phyloP scores from a whole-genome alignment of 2,113 vertebrate genomes.

The Telmatochromis sp. region DNA sequence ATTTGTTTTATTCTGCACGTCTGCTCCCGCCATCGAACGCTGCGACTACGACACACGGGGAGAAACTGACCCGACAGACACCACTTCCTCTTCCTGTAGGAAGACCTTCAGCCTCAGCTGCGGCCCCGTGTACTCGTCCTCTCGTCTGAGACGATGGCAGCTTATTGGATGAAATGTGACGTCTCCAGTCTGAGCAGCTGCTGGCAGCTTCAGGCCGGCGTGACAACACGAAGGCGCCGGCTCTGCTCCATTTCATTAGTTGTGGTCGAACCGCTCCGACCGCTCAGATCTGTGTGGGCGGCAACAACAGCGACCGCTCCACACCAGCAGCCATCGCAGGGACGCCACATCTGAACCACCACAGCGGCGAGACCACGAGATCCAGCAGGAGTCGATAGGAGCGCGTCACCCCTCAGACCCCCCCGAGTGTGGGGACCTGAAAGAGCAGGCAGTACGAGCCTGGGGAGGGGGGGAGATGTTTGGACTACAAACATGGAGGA shows the following conservation, averaged over 20 bases:
- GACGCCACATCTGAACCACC: neutral
- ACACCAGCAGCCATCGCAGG: neutral
- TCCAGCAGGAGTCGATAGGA: neutral
- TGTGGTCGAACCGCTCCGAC: neutral
- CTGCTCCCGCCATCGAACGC: neutral
- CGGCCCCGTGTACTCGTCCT: rapidly evolving
- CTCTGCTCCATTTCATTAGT: neutral
- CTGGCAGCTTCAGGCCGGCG: neutral
- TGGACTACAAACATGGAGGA: neutral
- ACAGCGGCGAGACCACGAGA: neutral
- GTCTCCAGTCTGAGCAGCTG: neutral
- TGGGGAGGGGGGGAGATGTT: neutral
- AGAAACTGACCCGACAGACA: neutral
- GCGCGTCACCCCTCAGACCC: rapidly evolving
- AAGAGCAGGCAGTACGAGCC: neutral
- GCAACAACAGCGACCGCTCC: rapidly evolving
- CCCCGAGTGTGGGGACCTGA: rapidly evolving
- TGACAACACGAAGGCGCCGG: neutral
- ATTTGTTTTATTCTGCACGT: neutral
- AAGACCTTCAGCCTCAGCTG: neutral
- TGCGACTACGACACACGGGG: neutral
- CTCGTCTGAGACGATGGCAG: neutral
- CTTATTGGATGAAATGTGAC: neutral
- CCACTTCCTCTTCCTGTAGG: neutral
- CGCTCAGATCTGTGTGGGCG: neutral